phyloP scores from a whole-genome alignment of 1,140 invertebrate genomes.

The Aphis craccivora region DNA sequence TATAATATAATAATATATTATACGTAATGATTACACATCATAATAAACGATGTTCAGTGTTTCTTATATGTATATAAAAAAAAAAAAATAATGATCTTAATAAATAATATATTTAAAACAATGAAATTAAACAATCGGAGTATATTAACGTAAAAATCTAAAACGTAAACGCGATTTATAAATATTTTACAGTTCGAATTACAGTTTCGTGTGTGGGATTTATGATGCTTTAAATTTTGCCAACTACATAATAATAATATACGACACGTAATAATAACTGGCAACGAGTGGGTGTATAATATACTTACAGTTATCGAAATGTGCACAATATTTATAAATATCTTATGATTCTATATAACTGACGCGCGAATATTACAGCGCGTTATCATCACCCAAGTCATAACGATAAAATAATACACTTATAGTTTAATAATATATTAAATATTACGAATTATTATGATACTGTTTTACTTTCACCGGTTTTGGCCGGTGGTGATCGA shows the following conservation, averaged over 20 bases:
- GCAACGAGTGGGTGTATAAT: neutral
- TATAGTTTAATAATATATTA: neutral
- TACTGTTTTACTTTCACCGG: neutral
- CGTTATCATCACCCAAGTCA: neutral
- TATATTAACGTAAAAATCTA: neutral
- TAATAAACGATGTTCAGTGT: neutral
- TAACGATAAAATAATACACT: neutral
- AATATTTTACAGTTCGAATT: conserved; percentile 9
- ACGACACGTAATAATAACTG: neutral
- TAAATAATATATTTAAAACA: neutral
- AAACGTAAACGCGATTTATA: neutral
- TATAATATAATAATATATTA: neutral
- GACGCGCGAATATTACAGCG: neutral
- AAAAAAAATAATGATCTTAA: neutral
- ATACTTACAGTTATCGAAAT: neutral
- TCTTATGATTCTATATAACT: neutral
- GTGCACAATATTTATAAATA: neutral
- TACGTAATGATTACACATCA: neutral
- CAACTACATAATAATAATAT: neutral
- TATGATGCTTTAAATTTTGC: neutral
- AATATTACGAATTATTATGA: neutral
- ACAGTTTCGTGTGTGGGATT: neutral
- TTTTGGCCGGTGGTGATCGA: neutral
- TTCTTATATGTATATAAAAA: no score
- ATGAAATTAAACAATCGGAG: neutral